Conservation (phyloP, 2,797 vertebrate species). For the Eidolon dupreanum region DNA sequence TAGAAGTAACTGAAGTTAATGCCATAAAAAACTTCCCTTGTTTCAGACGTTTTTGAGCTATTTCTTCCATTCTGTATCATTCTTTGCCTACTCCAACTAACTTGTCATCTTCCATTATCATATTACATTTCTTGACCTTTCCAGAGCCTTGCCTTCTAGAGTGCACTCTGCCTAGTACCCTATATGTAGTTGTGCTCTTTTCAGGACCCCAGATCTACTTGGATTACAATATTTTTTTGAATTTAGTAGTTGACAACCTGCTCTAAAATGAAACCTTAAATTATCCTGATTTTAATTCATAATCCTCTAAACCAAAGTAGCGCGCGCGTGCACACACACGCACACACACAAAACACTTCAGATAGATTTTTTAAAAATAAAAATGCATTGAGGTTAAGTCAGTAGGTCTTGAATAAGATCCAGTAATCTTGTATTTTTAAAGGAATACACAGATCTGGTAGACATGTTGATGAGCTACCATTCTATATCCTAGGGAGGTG, state of each 20-base stretch:
- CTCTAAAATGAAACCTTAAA: not conserved
- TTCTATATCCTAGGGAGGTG: not conserved
- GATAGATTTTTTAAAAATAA: not conserved
- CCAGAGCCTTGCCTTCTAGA: not conserved
- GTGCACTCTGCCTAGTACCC: not conserved
- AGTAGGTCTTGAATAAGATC: not conserved
- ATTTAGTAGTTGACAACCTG: not conserved
- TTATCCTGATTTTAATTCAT: not conserved
- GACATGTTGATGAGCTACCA: not conserved
- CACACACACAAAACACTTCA: not conserved
- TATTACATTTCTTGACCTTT: conserved; percentile 28
- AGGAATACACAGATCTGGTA: not conserved
- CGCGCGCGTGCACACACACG: no score
- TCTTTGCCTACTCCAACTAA: not conserved
- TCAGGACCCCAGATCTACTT: not conserved
- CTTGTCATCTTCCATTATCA: not conserved
- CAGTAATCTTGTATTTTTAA: not conserved
- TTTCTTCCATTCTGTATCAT: not conserved
- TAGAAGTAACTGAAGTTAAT: not conserved
- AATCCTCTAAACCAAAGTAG: not conserved
- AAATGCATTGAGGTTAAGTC: not conserved
- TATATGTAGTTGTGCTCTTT: not conserved
- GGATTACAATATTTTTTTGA: not conserved
- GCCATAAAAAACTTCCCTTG: not conserved
- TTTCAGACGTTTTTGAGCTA: not conserved